Base-by-base conservation (phyloP, 2,888 invertebrate species). In the Oscheius sp. region DNA sequence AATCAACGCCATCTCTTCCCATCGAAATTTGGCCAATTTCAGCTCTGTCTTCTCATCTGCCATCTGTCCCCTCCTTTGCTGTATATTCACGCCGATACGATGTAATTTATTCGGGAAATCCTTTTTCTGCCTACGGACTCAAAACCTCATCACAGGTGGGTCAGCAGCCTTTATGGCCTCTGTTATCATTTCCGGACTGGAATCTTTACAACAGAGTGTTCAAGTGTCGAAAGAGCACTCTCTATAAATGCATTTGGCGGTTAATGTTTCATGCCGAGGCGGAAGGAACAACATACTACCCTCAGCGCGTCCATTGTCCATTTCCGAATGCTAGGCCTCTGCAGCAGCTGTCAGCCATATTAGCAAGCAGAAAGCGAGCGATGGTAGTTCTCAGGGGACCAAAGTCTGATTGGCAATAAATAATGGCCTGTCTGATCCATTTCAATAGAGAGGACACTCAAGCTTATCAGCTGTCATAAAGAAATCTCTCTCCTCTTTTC, bases 281-380 rank as follows among this genome's bases (percentile, higher is more conserved):
- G 42, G 42, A 42, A 42, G 42, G 42, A 42, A 42, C 42, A 42
- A 42, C 42, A 42, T 42, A 42, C 42, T 42, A 7, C 42, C 42
- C 42, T 42, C 42, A 42, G 7, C 7, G 42, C 42, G 50, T n/a
- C 48, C 47, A 63, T 63, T 63, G 63, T 63, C 50, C 32, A 48
- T 33, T 63, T 63, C 63, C 63, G 63, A 63, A 63, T 48, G 63
- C 63, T 29, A 21, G 62, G 42, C 21, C 42, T 42, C 29, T 21
- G 55, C 53, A 53, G 55, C 68, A 53, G 68, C 68, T 68, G 68
- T 68, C 68, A 55, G 68, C 68, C 68, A 68, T 68, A 68, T 55
- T 53, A 68, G 55, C 51, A 51, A 13, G 57, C 37, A 13, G 62
- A 62, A 29, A 32, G 60, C 10, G 35, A 60, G 60, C 3, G 53